phyloP scores from a whole-genome alignment of 2,113 vertebrate species.

The Melierax canorus region DNA sequence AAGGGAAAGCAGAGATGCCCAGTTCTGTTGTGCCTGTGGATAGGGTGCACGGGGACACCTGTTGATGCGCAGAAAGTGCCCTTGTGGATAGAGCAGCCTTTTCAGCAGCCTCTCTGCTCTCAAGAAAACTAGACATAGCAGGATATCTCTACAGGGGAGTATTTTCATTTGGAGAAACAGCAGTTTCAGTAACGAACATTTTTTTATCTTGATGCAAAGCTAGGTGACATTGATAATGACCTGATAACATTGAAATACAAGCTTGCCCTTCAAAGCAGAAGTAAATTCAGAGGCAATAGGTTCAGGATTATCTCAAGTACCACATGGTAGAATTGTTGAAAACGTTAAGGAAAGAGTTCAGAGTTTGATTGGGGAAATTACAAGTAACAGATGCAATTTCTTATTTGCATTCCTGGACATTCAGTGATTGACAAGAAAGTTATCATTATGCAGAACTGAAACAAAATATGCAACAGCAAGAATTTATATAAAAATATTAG shows the following conservation, averaged over 20 bases:
- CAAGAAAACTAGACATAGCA: neutral
- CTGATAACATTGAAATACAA: neutral
- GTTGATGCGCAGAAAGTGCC: neutral
- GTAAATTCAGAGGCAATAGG: neutral
- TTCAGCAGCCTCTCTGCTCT: neutral
- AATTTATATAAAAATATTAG: neutral
- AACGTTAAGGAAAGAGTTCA: conserved; percentile 38
- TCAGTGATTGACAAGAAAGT: conserved; percentile 15
- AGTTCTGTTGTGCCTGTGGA: too few relatives aligned
- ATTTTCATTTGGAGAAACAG: conserved; percentile 32
- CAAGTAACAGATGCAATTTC: conserved; percentile 40
- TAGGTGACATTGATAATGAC: neutral
- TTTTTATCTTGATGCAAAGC: neutral
- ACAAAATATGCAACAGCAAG: neutral
- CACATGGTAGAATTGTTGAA: conserved; percentile 63
- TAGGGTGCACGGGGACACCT: too few relatives aligned
- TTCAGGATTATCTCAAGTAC: conserved; percentile 62
- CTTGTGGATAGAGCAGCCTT: neutral
- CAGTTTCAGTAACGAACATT: conserved; percentile 8
- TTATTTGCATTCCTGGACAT: conserved; percentile 37
- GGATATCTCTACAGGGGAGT: neutral
- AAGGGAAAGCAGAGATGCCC: too few relatives aligned
- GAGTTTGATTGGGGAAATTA: conserved; percentile 12
- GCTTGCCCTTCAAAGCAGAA: neutral
- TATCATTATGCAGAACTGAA: neutral